Conservation (phyloP, 2,888 invertebrate species). For the Cephus spinipes region DNA sequence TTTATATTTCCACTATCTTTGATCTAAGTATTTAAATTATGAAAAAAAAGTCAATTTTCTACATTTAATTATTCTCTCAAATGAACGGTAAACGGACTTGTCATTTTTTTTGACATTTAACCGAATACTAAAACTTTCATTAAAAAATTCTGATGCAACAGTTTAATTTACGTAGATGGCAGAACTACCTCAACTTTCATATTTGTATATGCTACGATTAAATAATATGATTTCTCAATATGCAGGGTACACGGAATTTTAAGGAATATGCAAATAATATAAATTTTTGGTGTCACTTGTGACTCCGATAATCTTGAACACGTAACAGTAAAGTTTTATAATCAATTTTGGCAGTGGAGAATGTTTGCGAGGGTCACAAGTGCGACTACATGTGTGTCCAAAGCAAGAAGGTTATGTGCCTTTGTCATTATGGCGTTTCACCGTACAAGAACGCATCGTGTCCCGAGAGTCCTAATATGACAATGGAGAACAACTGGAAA, state of each 20-base stretch:
- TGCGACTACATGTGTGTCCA: constrained; percentile 76
- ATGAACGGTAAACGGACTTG: too few relatives aligned
- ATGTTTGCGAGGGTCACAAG: constrained; percentile 69
- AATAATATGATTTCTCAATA: background rate
- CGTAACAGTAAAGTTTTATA: background rate
- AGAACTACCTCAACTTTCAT: too few relatives aligned
- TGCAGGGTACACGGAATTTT: background rate
- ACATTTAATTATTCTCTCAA: too few relatives aligned
- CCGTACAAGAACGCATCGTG: constrained; percentile 29
- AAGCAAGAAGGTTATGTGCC: constrained; percentile 68
- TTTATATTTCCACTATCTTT: too few relatives aligned
- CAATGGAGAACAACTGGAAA: constrained; percentile 18
- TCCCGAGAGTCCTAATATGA: constrained; percentile 13
- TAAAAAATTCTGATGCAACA: too few relatives aligned
- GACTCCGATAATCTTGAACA: background rate
- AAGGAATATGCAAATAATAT: background rate
- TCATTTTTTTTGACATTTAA: too few relatives aligned
- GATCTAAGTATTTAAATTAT: too few relatives aligned
- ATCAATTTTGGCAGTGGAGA: constrained; percentile 50
- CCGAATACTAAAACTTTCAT: too few relatives aligned
- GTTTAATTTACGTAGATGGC: too few relatives aligned
- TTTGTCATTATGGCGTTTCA: constrained; percentile 70
- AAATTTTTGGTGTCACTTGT: background rate
- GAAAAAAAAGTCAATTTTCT: too few relatives aligned
- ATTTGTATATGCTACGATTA: background rate